These are phyloP conservation scores for Clarias batrachus DNA, from an alignment of 2,113 vertebrate genomes.

Conservation along the genomic window DNA sequence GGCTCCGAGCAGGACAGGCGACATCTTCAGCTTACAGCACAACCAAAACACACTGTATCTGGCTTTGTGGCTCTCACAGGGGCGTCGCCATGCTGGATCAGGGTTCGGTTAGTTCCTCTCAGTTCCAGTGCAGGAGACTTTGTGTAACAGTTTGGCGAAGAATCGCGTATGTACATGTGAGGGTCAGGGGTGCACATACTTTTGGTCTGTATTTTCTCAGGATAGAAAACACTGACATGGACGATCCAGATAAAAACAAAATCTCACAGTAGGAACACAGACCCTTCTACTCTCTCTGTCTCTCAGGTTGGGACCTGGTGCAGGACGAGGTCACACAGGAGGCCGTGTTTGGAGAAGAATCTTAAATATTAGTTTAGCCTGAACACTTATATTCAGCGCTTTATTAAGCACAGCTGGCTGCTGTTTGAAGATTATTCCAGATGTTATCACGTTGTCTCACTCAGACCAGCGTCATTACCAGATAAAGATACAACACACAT, in stretches of 20 bases:
- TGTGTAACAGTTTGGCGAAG: background rate
- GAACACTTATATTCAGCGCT: slow-evolving; percentile 73
- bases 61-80: background rate
- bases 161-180: background rate
- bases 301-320: slow-evolving; percentile 47
- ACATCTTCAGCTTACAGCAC: background rate
- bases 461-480: slow-evolving; percentile 42
- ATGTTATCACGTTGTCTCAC: slow-evolving; percentile 59
- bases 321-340: slow-evolving; percentile 72
- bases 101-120: background rate
- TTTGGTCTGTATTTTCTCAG: background rate
- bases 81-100: background rate
- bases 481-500: slow-evolving; percentile 6
- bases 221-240: background rate
- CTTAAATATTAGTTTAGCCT: slow-evolving; percentile 76
- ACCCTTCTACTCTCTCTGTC: slow-evolving; percentile 20
- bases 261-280: background rate
- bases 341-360: slow-evolving; percentile 71
- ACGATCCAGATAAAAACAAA: background rate
- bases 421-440: slow-evolving; percentile 60
- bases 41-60: background rate
- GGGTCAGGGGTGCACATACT: background rate
- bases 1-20: background rate
- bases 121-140: background rate
- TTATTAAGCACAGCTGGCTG: slow-evolving; percentile 76